These are phyloP conservation scores for Terrapene triunguis DNA, from an alignment of 2,113 vertebrate genomes.

Conservation along the genomic window DNA sequence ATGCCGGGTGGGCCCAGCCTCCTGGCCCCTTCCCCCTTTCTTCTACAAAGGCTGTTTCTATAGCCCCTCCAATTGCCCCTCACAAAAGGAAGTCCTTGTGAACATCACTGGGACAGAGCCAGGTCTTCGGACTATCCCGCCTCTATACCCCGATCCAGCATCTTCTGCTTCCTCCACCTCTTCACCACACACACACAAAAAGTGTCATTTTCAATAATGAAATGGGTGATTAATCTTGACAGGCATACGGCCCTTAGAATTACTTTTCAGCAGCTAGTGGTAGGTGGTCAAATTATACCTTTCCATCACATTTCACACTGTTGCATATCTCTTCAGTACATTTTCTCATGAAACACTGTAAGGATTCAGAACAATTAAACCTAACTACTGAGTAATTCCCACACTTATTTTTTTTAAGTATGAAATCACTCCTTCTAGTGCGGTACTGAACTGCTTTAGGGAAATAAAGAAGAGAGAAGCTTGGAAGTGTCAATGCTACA, in stretches of 20 bases:
- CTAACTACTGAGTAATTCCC: slow-evolving; percentile 74
- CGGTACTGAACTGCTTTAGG: slow-evolving; percentile 19
- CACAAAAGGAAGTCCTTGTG: background rate
- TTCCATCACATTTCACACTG: slow-evolving; percentile 73
- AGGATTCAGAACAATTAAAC: slow-evolving; percentile 75
- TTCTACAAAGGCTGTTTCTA: background rate
- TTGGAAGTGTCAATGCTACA: slow-evolving; percentile 15
- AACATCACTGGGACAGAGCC: background rate
- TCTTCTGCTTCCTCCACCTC: background rate
- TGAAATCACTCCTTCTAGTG: slow-evolving; percentile 60
- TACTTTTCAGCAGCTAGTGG: slow-evolving; percentile 70
- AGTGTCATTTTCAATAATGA: slow-evolving; percentile 46
- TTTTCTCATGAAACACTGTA: slow-evolving; percentile 65
- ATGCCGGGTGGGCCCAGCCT: background rate
- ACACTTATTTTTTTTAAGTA: slow-evolving; percentile 20
- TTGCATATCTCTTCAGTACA: slow-evolving; percentile 63
- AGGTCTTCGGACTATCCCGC: background rate
- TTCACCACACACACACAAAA: background rate
- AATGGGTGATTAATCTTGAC: slow-evolving; percentile 70
- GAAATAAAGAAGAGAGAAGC: slow-evolving; percentile 13
- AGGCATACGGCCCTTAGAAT: slow-evolving; percentile 65
- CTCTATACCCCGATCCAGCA: background rate
- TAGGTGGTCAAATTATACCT: slow-evolving; percentile 82
- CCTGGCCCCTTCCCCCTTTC: background rate
- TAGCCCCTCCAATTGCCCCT: rapidly evolving